Evolutionary conservation across 1,140 invertebrate species (phyloP), one percentile per base, ranked within the genome.

Genomic region (Leguminivora glycinivorella): DNA sequence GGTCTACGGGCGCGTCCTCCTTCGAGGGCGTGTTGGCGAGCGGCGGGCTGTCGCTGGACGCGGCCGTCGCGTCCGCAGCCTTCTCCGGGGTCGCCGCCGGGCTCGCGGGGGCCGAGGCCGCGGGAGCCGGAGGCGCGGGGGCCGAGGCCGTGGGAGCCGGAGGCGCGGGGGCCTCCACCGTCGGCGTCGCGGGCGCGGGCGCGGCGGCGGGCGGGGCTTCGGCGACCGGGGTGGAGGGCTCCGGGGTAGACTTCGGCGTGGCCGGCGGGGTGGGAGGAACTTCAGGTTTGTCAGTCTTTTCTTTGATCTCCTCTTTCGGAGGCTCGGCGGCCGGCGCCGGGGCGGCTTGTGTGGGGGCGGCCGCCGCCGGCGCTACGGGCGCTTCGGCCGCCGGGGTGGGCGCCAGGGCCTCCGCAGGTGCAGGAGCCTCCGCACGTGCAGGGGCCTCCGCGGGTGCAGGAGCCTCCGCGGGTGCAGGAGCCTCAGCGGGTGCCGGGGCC

Each of bases 21-120:
- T 84, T 85, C 56, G 82, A 85, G 56, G 89, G 87, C 14, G 87
- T 87, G 69, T 84, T 83, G 63, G 89, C 88, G 74, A 88, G 73
- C 17, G 90, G 84, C 66, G 90, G 88, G 66, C 85, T 89, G 74
- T 92, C 88, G 17, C 80, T 78, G 47, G 78, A 73, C 31, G 71
- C 63, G 25, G 77, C 56, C 3, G 56, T 66, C 25, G 19, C 75
- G 25, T 92, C 12, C 82, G 80, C 52, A 78, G 83, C 17, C 75
- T 83, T 67, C 84, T 85, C 31, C 79, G 87, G 38, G 78, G 84
- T 56, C 12, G 70, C 4, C n/a, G 25, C 52, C 40, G 34, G 56
- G 9, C 26, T 14, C 12, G 43, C 68, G 0, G 67, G 58, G 6
- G 69, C 31, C 38, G 67, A 2, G 10, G 66, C 38, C 26, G 12